These are phyloP conservation scores for Muntiacus muntjak DNA, from an alignment of 2,113 vertebrate species.

Conservation along the genomic window DNA sequence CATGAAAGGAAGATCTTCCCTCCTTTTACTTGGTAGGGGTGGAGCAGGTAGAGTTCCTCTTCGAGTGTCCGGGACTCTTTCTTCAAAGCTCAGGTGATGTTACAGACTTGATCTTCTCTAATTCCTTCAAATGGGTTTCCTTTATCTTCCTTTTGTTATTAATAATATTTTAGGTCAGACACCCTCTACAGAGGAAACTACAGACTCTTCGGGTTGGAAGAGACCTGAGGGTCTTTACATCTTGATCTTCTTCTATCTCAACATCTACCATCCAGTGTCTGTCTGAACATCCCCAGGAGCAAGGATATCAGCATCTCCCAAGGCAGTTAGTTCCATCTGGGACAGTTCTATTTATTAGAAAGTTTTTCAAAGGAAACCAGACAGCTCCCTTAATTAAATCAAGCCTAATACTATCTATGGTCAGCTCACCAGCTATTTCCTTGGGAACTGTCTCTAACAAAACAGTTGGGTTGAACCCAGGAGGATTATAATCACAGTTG, in stretches of 20 bases:
- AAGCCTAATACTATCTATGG: neutral
- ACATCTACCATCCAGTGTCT: neutral
- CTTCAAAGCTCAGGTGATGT: neutral
- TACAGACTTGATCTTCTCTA: neutral
- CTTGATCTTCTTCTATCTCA: neutral
- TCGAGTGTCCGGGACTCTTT: neutral
- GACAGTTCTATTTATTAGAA: neutral
- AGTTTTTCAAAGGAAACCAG: neutral
- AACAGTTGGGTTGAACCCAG: neutral
- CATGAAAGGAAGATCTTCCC: neutral
- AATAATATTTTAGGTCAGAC: neutral
- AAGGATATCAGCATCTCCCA: neutral
- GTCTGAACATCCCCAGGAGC: neutral
- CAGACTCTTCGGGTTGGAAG: neutral
- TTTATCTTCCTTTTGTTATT: neutral
- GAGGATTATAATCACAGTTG: neutral
- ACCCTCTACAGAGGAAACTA: neutral
- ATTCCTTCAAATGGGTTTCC: neutral
- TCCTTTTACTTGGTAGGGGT: neutral
- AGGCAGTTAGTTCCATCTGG: neutral
- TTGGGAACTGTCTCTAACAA: neutral
- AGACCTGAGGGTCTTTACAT: neutral
- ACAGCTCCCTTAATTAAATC: neutral
- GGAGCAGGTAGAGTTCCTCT: neutral
- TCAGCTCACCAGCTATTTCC: neutral